phyloP scores from a whole-genome alignment of 2,888 invertebrate species.

The Geotrupes spiniger region DNA sequence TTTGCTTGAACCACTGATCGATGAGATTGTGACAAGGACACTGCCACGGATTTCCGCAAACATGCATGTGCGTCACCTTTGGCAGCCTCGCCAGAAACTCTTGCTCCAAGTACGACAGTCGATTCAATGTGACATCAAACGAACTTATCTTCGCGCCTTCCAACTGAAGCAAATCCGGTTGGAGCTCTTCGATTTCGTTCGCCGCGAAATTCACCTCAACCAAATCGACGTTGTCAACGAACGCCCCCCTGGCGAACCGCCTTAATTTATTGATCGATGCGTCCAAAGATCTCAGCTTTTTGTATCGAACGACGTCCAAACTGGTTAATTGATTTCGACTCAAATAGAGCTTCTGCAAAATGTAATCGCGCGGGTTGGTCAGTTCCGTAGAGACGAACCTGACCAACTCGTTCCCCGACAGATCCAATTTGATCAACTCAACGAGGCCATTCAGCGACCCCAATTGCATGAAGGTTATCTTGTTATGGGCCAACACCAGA shows the following conservation, averaged over 20 bases:
- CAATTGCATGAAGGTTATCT: neutral
- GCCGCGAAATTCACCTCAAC: neutral
- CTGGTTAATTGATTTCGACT: neutral
- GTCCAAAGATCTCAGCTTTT: neutral
- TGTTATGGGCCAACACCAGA: neutral
- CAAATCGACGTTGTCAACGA: neutral
- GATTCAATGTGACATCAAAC: neutral
- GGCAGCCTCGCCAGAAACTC: neutral
- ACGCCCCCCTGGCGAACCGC: neutral
- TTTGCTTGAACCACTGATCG: neutral
- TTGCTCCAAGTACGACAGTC: neutral
- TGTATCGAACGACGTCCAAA: too few relatives aligned
- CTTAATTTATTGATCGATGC: neutral
- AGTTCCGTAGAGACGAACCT: neutral
- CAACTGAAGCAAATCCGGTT: neutral
- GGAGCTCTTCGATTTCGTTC: neutral
- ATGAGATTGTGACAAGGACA: neutral
- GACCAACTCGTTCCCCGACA: neutral
- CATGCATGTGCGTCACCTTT: neutral
- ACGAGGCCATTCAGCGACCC: neutral
- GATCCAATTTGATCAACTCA: neutral
- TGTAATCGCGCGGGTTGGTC: neutral
- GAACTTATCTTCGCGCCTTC: neutral
- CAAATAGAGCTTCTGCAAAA: neutral
- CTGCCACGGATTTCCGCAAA: slow-evolving; percentile 1